Evolutionary conservation across 2,113 vertebrate genomes (phyloP).

Genomic region (Sylvilagus bachmani): DNA sequence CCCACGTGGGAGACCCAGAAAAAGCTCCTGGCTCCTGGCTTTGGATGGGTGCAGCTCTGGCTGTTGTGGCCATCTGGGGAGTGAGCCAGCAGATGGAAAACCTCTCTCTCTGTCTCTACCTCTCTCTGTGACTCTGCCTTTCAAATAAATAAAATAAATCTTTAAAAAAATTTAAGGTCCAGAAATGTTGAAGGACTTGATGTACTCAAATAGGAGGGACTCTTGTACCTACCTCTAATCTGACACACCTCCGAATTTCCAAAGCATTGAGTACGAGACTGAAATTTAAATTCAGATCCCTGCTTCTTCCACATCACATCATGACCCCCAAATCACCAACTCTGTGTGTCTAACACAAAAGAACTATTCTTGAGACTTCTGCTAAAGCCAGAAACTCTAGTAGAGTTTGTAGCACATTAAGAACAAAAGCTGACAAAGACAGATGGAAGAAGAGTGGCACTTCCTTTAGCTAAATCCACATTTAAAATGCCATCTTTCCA

Average conservation of each 20-base stretch:
- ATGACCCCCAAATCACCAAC: not conserved
- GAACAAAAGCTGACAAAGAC: conserved; percentile 59
- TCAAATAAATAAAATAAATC: too few species aligned
- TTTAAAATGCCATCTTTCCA: conserved; percentile 65
- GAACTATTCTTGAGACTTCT: not conserved
- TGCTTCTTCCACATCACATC: not conserved
- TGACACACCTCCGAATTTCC: not conserved
- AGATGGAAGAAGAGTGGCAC: conserved; percentile 14
- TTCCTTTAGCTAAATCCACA: conserved; percentile 44
- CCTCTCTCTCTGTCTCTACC: too few species aligned
- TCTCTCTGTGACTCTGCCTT: too few species aligned
- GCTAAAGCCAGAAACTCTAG: not conserved
- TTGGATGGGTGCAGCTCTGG: too few species aligned
- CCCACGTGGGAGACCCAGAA: too few species aligned
- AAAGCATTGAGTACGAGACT: not conserved
- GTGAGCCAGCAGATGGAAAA: too few species aligned
- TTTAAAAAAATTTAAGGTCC: not conserved
- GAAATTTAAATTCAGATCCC: conserved; percentile 27
- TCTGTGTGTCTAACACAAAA: not conserved
- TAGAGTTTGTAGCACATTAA: not conserved
- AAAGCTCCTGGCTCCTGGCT: too few species aligned
- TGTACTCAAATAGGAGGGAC: not conserved
- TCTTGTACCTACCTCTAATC: not conserved
- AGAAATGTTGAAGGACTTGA: not conserved
- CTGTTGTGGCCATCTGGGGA: too few species aligned